Evolutionary conservation across 2,888 invertebrate species (phyloP).

Genomic region (Dermolepida albohirtum): DNA sequence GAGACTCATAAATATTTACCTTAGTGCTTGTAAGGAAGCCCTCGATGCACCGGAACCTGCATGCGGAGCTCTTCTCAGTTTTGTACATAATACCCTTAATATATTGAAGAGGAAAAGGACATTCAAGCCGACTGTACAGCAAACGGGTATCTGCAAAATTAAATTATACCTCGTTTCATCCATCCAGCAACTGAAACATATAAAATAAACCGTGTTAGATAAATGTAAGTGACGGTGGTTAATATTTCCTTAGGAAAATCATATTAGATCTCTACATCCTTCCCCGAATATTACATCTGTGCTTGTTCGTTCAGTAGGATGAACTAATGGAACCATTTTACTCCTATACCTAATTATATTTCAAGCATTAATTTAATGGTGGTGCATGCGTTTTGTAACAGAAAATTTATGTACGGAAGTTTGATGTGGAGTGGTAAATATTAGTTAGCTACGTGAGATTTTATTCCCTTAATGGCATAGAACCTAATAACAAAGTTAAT

Average conservation of each 20-base stretch:
- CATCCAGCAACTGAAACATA: constrained; percentile 63
- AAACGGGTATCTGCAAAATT: constrained; percentile 83
- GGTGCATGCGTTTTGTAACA: too few species aligned
- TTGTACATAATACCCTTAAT: constrained; percentile 85
- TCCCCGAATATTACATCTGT: constrained; percentile 4
- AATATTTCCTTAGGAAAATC: constrained; percentile 27
- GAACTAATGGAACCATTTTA: constrained; percentile 1
- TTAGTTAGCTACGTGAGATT: too few species aligned
- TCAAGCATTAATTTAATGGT: too few species aligned
- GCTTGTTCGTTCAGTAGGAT: neutral
- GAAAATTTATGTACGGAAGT: too few species aligned
- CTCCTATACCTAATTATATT: too few species aligned
- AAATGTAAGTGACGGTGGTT: constrained; percentile 5
- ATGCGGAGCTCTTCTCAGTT: constrained; percentile 80
- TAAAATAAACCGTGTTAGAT: constrained; percentile 28
- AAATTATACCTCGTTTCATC: constrained; percentile 76
- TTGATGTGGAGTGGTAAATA: too few species aligned
- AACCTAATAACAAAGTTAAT: too few species aligned
- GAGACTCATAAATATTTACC: constrained; percentile 64
- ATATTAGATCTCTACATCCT: constrained; percentile 4
- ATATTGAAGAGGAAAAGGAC: constrained; percentile 90
- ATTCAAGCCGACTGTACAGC: constrained; percentile 83
- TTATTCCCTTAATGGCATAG: too few species aligned
- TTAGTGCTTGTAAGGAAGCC: constrained; percentile 81
- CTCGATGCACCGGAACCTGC: constrained; percentile 73